Percentiles rank a stretch among this genome's conserved stretches.
These are phyloP conservation scores for Castor canadensis DNA, from an alignment of 2,113 vertebrate species.

Conservation along the genomic window DNA sequence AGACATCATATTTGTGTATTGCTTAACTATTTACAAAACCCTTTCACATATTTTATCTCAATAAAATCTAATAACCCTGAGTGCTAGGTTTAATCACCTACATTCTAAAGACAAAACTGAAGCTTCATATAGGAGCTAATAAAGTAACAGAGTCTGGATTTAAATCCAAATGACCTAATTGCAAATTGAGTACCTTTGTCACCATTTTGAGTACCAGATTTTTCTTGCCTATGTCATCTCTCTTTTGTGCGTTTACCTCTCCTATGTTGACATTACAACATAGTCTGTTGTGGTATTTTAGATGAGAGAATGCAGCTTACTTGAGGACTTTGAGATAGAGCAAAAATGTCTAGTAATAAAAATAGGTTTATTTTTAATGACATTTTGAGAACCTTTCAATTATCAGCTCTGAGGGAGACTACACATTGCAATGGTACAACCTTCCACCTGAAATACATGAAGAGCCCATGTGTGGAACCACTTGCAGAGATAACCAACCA, in stretches of 20 bases:
- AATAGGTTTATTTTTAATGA: constrained; percentile 59
- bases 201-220: constrained; percentile 44
- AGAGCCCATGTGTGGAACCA: constrained; percentile 1
- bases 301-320: constrained; percentile 43
- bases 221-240: constrained; percentile 55
- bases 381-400: constrained; percentile 72
- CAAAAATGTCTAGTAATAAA: constrained; percentile 69
- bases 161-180: background rate
- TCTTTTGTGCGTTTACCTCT: background rate
- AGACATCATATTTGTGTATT: background rate
- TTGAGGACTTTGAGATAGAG: constrained; percentile 68
- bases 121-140: background rate
- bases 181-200: background rate
- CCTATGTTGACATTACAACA: background rate
- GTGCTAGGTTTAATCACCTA: background rate
- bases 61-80: constrained; percentile 66
- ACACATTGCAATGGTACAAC: constrained; percentile 37
- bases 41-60: constrained; percentile 10
- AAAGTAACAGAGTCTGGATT: background rate
- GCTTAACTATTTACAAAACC: constrained; percentile 19
- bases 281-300: constrained; percentile 58
- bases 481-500: background rate
- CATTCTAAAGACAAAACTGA: constrained; percentile 9
- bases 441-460: background rate
- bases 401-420: constrained; percentile 46